Conservation (phyloP, 2,888 invertebrate genomes). For the Lordiphosa andalusiaca region DNA sequence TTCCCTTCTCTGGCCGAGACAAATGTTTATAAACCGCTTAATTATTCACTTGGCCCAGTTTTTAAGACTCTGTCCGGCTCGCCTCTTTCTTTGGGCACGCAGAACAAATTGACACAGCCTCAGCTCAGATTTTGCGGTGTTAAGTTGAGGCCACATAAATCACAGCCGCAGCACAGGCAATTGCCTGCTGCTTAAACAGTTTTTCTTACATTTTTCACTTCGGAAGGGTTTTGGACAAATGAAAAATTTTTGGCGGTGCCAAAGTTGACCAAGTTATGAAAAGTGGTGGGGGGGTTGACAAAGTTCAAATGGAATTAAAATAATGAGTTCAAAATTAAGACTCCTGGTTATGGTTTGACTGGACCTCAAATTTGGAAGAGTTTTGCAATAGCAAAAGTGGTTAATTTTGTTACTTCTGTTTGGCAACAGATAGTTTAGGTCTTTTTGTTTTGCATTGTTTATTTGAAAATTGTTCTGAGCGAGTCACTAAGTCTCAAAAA, state of each 20-base stretch:
- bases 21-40: conserved; percentile 75
- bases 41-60: conserved; percentile 74
- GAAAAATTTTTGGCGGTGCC: conserved; percentile 3
- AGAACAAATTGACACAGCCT: conserved; percentile 68
- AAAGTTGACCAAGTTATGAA: conserved; percentile 5
- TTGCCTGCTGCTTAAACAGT: conserved; percentile 28
- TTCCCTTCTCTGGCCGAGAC: conserved; percentile 51
- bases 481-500: too few species aligned
- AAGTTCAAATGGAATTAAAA: neutral
- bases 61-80: conserved; percentile 24
- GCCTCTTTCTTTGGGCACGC: conserved; percentile 45
- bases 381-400: too few species aligned
- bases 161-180: conserved; percentile 34
- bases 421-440: too few species aligned
- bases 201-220: conserved; percentile 5
- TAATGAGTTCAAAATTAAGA: neutral
- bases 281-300: neutral
- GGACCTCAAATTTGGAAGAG: too few species aligned
- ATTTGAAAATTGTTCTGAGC: too few species aligned
- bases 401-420: too few species aligned
- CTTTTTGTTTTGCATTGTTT: too few species aligned
- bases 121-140: conserved; percentile 68
- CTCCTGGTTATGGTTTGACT: conserved; percentile 2
- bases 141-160: conserved; percentile 66
- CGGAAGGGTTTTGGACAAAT: neutral